phyloP scores from a whole-genome alignment of 2,113 vertebrate species.

The Eulemur rufifrons region DNA sequence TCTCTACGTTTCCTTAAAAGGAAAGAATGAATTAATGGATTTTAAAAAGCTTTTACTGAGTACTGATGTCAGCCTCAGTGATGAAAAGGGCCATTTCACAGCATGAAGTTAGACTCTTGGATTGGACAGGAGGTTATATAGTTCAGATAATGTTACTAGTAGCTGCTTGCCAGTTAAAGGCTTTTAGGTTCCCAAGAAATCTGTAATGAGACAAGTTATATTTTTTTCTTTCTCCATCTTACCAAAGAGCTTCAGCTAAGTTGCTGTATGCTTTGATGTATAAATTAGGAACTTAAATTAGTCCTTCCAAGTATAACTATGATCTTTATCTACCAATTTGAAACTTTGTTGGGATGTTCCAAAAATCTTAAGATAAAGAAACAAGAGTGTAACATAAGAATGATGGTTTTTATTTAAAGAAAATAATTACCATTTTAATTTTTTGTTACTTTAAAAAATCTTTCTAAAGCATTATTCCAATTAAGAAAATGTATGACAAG shows the following conservation, averaged over 20 bases:
- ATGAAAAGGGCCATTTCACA: neutral
- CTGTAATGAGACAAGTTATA: neutral
- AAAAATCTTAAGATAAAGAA: slow-evolving; percentile 47
- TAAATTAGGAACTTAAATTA: slow-evolving; percentile 49
- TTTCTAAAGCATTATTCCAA: neutral
- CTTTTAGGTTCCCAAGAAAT: neutral
- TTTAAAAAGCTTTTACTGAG: neutral
- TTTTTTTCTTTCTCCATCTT: slow-evolving; percentile 17
- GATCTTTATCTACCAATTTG: slow-evolving; percentile 24
- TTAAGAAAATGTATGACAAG: slow-evolving; percentile 13
- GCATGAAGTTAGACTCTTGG: neutral
- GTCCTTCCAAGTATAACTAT: neutral
- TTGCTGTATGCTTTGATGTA: slow-evolving; percentile 4
- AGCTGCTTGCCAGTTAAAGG: neutral
- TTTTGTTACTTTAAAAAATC: neutral
- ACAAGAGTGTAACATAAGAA: slow-evolving; percentile 18
- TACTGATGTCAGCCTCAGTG: neutral
- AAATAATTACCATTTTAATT: slow-evolving; percentile 41
- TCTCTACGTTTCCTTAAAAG: neutral
- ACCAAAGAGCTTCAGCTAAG: neutral
- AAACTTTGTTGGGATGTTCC: slow-evolving; percentile 6
- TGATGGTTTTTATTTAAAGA: slow-evolving; percentile 24
- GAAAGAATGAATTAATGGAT: neutral
- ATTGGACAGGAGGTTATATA: neutral
- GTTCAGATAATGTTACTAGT: neutral